These are phyloP conservation scores for Pegea sp. DNA, from an alignment of 23 tunicate species.

Conservation along the genomic window DNA sequence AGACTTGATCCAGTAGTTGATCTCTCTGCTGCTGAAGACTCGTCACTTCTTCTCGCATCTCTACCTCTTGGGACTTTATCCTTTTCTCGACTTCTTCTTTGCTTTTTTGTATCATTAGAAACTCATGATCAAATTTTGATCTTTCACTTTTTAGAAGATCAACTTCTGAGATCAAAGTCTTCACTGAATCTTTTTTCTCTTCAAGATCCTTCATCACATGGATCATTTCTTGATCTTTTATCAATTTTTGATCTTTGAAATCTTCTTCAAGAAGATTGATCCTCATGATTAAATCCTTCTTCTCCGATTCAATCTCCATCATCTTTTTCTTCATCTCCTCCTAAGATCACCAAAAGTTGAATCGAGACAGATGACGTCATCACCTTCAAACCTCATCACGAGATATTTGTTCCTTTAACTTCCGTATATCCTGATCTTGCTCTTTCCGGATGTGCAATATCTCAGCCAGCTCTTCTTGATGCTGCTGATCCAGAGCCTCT, in stretches of 20 bases:
- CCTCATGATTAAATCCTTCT: neutral
- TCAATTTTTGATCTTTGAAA: too few relatives aligned
- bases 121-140: too few relatives aligned
- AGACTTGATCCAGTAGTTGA: too few relatives aligned
- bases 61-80: too few relatives aligned
- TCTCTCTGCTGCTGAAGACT: too few relatives aligned
- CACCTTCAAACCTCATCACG: neutral
- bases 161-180: too few relatives aligned
- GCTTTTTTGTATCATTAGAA: too few relatives aligned
- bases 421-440: slow-evolving; percentile 7
- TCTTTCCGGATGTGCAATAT: slow-evolving; percentile 26
- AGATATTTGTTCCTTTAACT: neutral
- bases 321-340: too few relatives aligned
- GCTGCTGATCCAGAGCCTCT: slow-evolving; percentile 49
- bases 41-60: too few relatives aligned
- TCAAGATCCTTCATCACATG: neutral
- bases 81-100: too few relatives aligned
- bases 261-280: neutral
- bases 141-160: too few relatives aligned
- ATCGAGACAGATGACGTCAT: neutral
- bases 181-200: slow-evolving; percentile 5
- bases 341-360: too few relatives aligned
- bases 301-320: slow-evolving; percentile 1
- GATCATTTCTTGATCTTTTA: neutral
- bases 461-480: slow-evolving; percentile 55